These are phyloP conservation scores for Rhagologus leucostigma DNA, from an alignment of 2,113 vertebrate genomes.

Conservation along the genomic window DNA sequence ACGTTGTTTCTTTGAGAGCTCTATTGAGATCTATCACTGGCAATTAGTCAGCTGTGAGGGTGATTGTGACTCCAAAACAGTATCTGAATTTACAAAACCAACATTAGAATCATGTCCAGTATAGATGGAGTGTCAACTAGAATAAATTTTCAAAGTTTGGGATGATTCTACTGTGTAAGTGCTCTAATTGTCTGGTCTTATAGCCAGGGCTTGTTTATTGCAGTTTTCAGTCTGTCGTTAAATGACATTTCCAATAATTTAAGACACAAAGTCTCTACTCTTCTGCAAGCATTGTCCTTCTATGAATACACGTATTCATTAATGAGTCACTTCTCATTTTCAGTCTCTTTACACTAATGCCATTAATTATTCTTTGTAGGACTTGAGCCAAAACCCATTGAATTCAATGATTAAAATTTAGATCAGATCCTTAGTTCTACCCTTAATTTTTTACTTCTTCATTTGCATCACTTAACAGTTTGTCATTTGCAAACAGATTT, in stretches of 20 bases:
- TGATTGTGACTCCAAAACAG: neutral
- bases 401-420: constrained; percentile 15
- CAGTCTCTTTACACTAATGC: constrained; percentile 41
- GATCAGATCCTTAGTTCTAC: constrained; percentile 4
- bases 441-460: neutral
- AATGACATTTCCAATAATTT: constrained; percentile 45
- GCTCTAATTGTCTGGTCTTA: constrained; percentile 4
- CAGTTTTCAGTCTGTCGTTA: neutral
- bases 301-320: constrained; percentile 35
- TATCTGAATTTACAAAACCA: constrained; percentile 1
- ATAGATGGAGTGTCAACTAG: neutral
- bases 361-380: constrained; percentile 52
- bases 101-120: neutral
- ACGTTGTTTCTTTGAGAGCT: neutral
- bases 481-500: neutral
- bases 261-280: constrained; percentile 37
- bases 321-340: constrained; percentile 50
- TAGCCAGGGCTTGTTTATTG: neutral
- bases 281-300: constrained; percentile 39
- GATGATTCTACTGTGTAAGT: neutral
- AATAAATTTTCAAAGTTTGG: constrained; percentile 10
- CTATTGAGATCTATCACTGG: neutral
- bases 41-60: neutral
- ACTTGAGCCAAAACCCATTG: constrained; percentile 9
- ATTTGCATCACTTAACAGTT: neutral